Base-by-base conservation (phyloP, 2,888 invertebrate genomes). In the Mellilla xanthometata region DNA sequence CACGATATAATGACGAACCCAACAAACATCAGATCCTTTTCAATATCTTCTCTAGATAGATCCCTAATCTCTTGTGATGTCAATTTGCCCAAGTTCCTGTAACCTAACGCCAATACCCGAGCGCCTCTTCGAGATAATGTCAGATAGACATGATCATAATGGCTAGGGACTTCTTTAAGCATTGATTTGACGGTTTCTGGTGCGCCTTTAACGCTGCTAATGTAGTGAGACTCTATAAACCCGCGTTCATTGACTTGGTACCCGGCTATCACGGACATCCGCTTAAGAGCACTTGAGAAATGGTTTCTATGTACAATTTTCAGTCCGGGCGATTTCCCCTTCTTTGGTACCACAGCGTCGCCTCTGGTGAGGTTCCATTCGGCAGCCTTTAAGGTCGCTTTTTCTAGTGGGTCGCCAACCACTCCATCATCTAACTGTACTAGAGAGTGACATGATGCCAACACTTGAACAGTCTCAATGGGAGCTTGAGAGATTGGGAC, bases 1-100 rank as follows among this genome's bases (percentile, higher is more conserved):
- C 99, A 99, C 0, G 99, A 99, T 61, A 99, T 98, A 36, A 99
- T 96, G 12, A 99, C 95, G 76, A 99, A 99, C 1, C 99, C 99
- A 40, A 93, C 98, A 88, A 99, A 99, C 7, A 91, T 93, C 46
- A 99, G 90, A 65, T 96, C 93, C 19, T 91, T 92, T 80, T 99
- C 99, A 5, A 98, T 92, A 47, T 96, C 93, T 39, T 98, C 97
- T 10, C 99, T 92, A 3, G 94, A 94, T 48, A 97, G 79, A 56
- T 97, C 96, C 28, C 98, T 91, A 12, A 96, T 90, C 63, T 94
- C 93, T 68, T 95, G 94, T 6, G 93, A 91, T 36, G 92, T 92
- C 42, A 97, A 81, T 60, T 91, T 92, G 2, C 96, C 96, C 44
- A 98, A 91, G 71, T 95, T 94, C 70, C 95, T 95, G 78, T 96